These are phyloP conservation scores for Sandelia bainsii DNA, from an alignment of 2,797 vertebrate genomes.

Conservation along the genomic window DNA sequence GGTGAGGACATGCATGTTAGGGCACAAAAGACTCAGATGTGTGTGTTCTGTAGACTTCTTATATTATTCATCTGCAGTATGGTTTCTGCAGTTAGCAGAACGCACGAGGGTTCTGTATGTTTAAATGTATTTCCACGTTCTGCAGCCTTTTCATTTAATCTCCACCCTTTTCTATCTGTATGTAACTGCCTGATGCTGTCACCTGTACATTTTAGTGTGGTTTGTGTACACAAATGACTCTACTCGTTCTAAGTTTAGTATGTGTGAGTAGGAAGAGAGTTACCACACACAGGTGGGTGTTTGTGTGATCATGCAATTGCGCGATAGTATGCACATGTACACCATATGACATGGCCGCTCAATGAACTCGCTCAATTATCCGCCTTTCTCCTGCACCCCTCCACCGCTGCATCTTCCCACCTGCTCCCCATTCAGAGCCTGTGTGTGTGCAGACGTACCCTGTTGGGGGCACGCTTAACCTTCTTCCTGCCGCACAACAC, in stretches of 20 bases:
- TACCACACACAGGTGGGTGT: conserved; percentile 26
- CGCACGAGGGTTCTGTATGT: neutral
- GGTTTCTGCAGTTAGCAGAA: neutral
- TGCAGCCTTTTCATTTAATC: conserved; percentile 5
- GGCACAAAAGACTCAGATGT: conserved; percentile 66
- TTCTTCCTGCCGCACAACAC: conserved; percentile 74
- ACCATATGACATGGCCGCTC: conserved; percentile 54
- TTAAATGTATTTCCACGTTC: conserved; percentile 7
- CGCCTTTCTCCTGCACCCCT: conserved; percentile 53
- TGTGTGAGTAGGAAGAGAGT: conserved; percentile 13
- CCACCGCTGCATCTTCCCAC: conserved; percentile 64
- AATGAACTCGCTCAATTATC: conserved; percentile 75
- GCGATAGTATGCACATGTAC: neutral
- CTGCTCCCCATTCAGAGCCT: conserved; percentile 71
- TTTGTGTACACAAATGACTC: neutral
- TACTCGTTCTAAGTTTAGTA: conserved; percentile 3
- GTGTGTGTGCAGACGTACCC: conserved; percentile 73
- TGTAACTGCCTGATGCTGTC: neutral
- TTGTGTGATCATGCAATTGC: neutral
- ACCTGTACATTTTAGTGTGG: conserved; percentile 15
- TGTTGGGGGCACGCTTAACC: conserved; percentile 83
- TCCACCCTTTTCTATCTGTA: neutral
- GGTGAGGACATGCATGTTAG: conserved; percentile 71
- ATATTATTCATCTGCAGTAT: conserved; percentile 17
- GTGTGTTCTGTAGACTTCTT: conserved; percentile 45